These are phyloP conservation scores for Novumbra hubbsi DNA, from an alignment of 2,797 vertebrate species.

Conservation along the genomic window DNA sequence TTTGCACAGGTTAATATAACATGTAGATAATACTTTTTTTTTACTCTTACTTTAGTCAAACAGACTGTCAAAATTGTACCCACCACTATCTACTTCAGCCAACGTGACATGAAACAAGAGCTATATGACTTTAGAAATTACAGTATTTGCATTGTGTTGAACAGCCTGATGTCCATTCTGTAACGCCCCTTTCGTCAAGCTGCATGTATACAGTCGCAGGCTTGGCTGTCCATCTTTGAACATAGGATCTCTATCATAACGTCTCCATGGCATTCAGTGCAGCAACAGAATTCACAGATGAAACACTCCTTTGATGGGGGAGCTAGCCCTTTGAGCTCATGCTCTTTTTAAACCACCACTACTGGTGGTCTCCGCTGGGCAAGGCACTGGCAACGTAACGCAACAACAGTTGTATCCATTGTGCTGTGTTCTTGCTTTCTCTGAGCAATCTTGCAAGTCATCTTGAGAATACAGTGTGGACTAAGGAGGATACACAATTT, in stretches of 20 bases:
- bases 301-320: slow-evolving; percentile 69
- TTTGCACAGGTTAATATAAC: no score
- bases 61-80: no score
- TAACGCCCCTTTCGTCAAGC: background rate
- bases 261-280: slow-evolving; percentile 51
- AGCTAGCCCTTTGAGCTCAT: slow-evolving; percentile 58
- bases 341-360: slow-evolving; percentile 56
- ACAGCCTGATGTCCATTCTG: background rate
- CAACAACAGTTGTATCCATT: background rate
- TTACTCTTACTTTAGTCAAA: no score
- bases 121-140: background rate
- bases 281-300: slow-evolving; percentile 65
- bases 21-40: no score
- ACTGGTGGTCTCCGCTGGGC: slow-evolving; percentile 62
- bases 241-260: slow-evolving; percentile 60
- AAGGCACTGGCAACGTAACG: slow-evolving; percentile 28
- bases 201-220: slow-evolving; percentile 14
- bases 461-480: background rate
- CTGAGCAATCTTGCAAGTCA: background rate
- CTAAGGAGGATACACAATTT: background rate
- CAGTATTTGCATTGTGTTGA: background rate
- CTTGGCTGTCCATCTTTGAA: slow-evolving; percentile 42
- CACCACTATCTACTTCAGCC: no score
- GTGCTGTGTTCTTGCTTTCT: background rate
- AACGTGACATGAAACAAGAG: background rate